Evolutionary conservation across 2,888 invertebrate genomes (phyloP).

Genomic region (Shargacucullia verbasci): DNA sequence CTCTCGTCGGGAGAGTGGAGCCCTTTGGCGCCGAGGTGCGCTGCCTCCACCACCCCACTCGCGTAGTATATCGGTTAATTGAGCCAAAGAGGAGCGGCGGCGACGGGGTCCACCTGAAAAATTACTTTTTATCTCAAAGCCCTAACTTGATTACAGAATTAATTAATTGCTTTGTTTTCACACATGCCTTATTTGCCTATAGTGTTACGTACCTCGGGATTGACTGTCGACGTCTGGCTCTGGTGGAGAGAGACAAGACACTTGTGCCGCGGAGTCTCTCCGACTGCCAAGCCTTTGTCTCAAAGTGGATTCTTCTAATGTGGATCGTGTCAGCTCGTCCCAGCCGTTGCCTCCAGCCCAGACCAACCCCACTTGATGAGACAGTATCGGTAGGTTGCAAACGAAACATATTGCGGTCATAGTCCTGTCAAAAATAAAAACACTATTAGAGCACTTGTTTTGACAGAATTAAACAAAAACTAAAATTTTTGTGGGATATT

Average conservation of each 20-base stretch:
- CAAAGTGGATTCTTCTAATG: slow-evolving; percentile 95
- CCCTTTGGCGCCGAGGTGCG: slow-evolving; percentile 86
- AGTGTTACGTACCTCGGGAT: slow-evolving; percentile 72
- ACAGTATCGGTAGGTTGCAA: slow-evolving; percentile 98
- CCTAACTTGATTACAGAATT: too few species aligned
- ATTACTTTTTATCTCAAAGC: too few species aligned
- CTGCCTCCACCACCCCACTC: slow-evolving; percentile 94
- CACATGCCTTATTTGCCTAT: too few species aligned
- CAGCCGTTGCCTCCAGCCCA: slow-evolving; percentile 98
- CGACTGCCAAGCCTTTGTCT: slow-evolving; percentile 95
- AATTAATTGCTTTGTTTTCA: too few species aligned
- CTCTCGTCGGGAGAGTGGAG: slow-evolving; percentile 94
- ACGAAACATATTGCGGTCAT: slow-evolving; percentile 98
- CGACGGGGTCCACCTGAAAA: slow-evolving; percentile 90
- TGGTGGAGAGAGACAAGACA: slow-evolving; percentile 95
- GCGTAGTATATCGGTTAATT: slow-evolving; percentile 95
- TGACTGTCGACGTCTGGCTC: slow-evolving; percentile 92
- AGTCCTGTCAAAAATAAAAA: slow-evolving; percentile 91
- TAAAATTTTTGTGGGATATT: neutral
- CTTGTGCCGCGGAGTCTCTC: slow-evolving; percentile 97
- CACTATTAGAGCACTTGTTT: slow-evolving; percentile 35
- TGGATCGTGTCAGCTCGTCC: slow-evolving; percentile 97
- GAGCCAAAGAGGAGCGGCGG: slow-evolving; percentile 95
- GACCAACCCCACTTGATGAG: slow-evolving; percentile 97
- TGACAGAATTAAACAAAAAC: slow-evolving; percentile 3